Evolutionary conservation across 2,888 invertebrate species (phyloP), one percentile per base, ranked within the genome.

Genomic region (Urechis unicinctus): DNA sequence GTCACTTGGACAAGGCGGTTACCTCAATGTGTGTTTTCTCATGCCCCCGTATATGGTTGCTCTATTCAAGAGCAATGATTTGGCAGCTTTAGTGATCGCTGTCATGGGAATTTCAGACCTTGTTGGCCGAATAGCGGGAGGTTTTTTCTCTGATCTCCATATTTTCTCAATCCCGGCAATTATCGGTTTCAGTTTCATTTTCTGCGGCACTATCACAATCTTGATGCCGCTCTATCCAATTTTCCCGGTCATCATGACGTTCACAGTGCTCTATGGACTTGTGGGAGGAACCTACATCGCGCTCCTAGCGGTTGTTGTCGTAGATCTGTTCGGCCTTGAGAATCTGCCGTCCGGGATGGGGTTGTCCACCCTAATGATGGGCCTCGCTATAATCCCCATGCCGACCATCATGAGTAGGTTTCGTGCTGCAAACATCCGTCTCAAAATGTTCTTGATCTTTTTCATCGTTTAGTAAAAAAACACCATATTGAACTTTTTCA

Each of bases 221-320:
- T 24, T 58, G 25, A 17, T 52, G 17, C 53, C 52, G 17, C 47
- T 58, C 44, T 28, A 28, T 17, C 58, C 54, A 1, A 22, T 1
- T 5, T 58, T 55, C 44, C 17, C 31, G 17, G 29, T 46, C n/a
- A 24, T 58, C 22, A 28, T 51, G 21, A 36, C 43, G 24, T 55
- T 43, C 43, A 24, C 26, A 28, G 25, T 52, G 9, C 26, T 58
- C 36, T 21, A 55, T 26, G 58, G 58, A 17, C 6, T 55, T 17
- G 29, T 58, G 21, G 62, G 62, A 2, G 62, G 62, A 4, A 28
- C 49, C 46, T 62, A 62, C 41, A 46, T 52, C 17, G 26, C 57
- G 21, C 46, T 61, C 30, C 49, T 62, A 50, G 44, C 55, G 5
- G 61, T 62, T 17, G 50, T 62, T 1, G 50, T 57, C n/a, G 44